Conservation (phyloP, 2,113 vertebrate species). For the Eulemur macaco region DNA sequence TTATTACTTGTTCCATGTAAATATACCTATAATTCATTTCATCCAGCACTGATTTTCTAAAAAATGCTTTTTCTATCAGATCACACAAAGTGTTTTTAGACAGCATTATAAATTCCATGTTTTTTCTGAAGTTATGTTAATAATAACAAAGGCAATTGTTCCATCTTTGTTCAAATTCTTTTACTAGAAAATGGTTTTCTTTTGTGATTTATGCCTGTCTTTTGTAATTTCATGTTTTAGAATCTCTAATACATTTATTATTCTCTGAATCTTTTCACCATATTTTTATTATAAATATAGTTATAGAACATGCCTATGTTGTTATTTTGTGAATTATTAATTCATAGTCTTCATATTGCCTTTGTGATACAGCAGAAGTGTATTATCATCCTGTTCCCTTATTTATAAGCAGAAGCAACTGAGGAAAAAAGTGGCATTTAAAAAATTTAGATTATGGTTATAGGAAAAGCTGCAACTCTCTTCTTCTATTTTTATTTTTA, state of each 20-base stretch:
- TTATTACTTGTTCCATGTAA: background rate
- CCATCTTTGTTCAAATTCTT: background rate
- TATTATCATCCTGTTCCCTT: background rate
- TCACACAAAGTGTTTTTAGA: background rate
- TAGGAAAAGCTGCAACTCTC: background rate
- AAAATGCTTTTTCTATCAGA: background rate
- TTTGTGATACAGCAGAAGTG: background rate
- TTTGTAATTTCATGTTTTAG: constrained; percentile 13
- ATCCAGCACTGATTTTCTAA: background rate
- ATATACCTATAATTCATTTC: background rate
- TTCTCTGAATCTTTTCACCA: background rate
- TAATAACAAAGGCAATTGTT: background rate
- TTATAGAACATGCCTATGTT: background rate
- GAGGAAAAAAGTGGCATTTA: background rate
- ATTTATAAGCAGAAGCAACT: constrained; percentile 6
- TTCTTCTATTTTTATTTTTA: constrained; percentile 39
- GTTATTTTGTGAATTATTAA: constrained; percentile 33
- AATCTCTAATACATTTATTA: background rate
- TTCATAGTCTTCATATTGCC: background rate
- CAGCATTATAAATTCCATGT: background rate
- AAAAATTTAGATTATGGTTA: background rate
- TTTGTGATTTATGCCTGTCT: background rate
- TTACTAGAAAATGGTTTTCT: background rate
- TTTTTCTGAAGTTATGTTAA: background rate
- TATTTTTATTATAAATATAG: background rate